phyloP scores from a whole-genome alignment of 2,797 vertebrate genomes.

The Acanthopagrus latus region DNA sequence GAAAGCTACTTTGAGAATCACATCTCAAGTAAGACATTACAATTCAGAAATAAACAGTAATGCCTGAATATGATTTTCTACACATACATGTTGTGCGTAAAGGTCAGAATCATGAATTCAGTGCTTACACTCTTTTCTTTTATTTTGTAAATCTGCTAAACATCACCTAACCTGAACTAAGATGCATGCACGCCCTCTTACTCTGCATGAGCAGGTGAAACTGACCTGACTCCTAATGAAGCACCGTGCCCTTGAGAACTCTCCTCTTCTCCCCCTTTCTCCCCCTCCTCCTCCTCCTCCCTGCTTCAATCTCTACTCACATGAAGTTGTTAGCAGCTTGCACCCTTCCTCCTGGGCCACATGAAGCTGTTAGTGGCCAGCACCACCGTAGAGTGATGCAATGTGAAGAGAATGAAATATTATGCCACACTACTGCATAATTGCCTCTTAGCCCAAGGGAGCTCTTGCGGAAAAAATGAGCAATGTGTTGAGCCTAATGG shows the following conservation, averaged over 20 bases:
- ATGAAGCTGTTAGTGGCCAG: slow-evolving; percentile 81
- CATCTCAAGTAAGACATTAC: not conserved
- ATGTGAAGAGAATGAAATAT: slow-evolving; percentile 86
- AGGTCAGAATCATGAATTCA: not conserved
- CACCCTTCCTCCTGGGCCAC: slow-evolving; percentile 75
- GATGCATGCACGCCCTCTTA: slow-evolving; percentile 18
- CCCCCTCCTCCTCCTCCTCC: not conserved
- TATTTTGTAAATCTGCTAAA: slow-evolving; percentile 2
- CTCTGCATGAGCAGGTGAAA: slow-evolving; percentile 45
- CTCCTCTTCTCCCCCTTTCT: slow-evolving; percentile 13
- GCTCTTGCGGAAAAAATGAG: slow-evolving; percentile 87
- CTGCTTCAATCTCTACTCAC: slow-evolving; percentile 48
- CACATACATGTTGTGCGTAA: not conserved
- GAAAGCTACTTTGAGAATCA: slow-evolving; percentile 10
- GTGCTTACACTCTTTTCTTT: not conserved
- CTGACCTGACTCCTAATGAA: slow-evolving; percentile 70
- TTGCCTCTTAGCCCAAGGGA: slow-evolving; percentile 87
- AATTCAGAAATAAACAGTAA: not conserved
- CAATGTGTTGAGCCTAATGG: slow-evolving; percentile 84
- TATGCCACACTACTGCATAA: slow-evolving; percentile 87
- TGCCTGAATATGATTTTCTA: not conserved
- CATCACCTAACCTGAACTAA: slow-evolving; percentile 33
- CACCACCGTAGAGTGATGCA: slow-evolving; percentile 71
- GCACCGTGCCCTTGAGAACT: slow-evolving; percentile 72
- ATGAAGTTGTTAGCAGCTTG: slow-evolving; percentile 76